Percentiles rank a stretch among this genome's conserved stretches.
Evolutionary conservation across 2,113 vertebrate species (phyloP).

Genomic region (Hiodon alosoides): DNA sequence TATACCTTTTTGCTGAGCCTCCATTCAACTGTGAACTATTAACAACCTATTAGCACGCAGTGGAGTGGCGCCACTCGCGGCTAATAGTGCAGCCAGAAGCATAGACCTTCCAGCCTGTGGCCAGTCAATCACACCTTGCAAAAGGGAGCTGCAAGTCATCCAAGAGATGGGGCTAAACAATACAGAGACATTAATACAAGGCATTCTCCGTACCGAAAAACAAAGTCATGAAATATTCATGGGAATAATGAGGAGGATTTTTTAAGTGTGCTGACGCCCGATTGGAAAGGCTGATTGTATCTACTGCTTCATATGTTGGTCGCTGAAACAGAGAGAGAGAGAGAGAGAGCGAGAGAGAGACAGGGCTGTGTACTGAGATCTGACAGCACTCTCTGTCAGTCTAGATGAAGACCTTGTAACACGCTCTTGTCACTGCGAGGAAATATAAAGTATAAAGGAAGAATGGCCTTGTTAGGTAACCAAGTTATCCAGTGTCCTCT

Average conservation of each 20-base stretch:
- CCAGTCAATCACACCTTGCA: constrained; percentile 15
- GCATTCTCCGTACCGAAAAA: constrained; percentile 38
- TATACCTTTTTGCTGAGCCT: too few relatives aligned
- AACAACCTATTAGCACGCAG: not conserved
- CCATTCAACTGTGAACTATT: not conserved
- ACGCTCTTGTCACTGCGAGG: constrained; percentile 45
- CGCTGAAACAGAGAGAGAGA: not conserved
- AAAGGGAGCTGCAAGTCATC: constrained; percentile 27
- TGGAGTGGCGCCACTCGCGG: not conserved
- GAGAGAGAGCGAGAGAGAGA: constrained; percentile 7
- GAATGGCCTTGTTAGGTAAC: constrained; percentile 37
- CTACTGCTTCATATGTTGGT: constrained; percentile 4
- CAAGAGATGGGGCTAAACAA: constrained; percentile 16
- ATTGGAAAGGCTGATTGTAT: constrained; percentile 28
- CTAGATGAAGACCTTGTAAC: constrained; percentile 41
- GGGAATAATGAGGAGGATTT: constrained; percentile 21
- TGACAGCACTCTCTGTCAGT: constrained; percentile 37
- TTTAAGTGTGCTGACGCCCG: constrained; percentile 19
- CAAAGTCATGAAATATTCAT: constrained; percentile 55
- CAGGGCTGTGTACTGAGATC: constrained; percentile 21
- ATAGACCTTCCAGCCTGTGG: not conserved
- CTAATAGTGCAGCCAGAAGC: not conserved
- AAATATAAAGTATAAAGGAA: constrained; percentile 38
- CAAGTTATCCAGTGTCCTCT: constrained; percentile 26
- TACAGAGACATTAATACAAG: constrained; percentile 42